Evolutionary conservation across 64 coral and sea anemone species (phyloP), one percentile per base, ranked within the genome.

Genomic region (Acropora yongei): DNA sequence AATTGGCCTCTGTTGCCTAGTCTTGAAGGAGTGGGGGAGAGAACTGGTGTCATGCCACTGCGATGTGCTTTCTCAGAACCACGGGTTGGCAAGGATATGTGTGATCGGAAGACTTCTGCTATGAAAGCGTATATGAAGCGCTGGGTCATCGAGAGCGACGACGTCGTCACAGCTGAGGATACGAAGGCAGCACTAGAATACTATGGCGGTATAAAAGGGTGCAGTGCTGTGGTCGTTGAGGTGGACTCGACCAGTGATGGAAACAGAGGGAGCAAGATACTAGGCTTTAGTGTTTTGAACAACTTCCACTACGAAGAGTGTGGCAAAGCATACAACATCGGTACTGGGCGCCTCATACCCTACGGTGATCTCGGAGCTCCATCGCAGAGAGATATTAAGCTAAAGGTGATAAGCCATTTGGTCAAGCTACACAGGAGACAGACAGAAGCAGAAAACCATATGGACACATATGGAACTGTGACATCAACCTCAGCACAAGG

Each of bases 71-170:
- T 63, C 58, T 63, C 58, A 63, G 58, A 63, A 13, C 7, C 58
- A 8, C 58, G 14, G 58, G 58, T 13, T 13, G 58, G 58, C 9
- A 63, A 63, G 58, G 58, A 63, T 12, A 63, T 63, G 9, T 63
- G 58, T 63, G 90, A 92, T 48, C 6, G 90, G 5, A 83, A 86
- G 63, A 92, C 43, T 4, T 69, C 90, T 14, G 50, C 90, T 14
- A 84, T 92, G 90, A 90, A 90, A 48, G 60, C 78, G 14, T 66
- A 90, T 61, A 90, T 90, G 9, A 90, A 60, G n/a, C 67, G 89
- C 60, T 90, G 79, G 77, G 77, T 90, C 43, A 90, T 82, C 65
- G 77, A 90, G 78, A 75, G 57, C 43, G 58, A 82, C 50, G 89
- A 90, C 50, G 68, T 82, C 16, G 44, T 72, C 8, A 81, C 89